These are phyloP conservation scores for Achlya flavicornis DNA, from an alignment of 2,888 invertebrate species.

Conservation along the genomic window DNA sequence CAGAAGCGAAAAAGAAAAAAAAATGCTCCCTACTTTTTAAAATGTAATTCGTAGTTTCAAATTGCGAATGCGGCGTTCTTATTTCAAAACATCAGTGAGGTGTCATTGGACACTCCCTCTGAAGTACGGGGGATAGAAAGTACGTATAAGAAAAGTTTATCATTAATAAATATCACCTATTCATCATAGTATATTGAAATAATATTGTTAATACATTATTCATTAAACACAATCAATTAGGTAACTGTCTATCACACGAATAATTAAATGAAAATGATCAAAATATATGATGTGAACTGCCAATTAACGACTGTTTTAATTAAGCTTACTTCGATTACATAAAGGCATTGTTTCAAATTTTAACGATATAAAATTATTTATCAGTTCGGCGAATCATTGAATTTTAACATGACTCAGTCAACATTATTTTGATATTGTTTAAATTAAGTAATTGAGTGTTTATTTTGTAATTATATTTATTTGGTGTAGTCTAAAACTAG, in stretches of 20 bases:
- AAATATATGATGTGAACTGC: conserved; percentile 23
- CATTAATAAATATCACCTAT: conserved; percentile 1
- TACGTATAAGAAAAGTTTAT: conserved; percentile 26
- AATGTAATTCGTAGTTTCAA: conserved; percentile 83
- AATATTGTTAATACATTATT: neutral
- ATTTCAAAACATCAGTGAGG: conserved; percentile 83
- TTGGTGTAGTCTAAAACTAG: neutral
- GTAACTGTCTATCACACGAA: conserved; percentile 26
- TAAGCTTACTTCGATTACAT: conserved; percentile 23
- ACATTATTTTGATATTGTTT: neutral
- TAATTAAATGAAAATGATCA: conserved; percentile 37
- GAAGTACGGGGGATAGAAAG: conserved; percentile 52
- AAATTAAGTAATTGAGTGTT: neutral
- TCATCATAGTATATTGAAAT: conserved; percentile 20
- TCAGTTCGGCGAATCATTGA: neutral
- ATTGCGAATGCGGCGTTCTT: conserved; percentile 82
- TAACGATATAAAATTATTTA: conserved; percentile 16
- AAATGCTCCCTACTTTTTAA: conserved; percentile 76
- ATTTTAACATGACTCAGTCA: neutral
- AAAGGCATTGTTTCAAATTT: conserved; percentile 26
- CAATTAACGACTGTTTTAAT: conserved; percentile 27
- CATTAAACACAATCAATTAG: conserved; percentile 25
- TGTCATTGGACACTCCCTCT: conserved; percentile 81
- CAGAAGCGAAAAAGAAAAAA: conserved; percentile 63
- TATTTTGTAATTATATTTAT: neutral